phyloP scores from a whole-genome alignment of 2,113 vertebrate genomes.

The Entomyzon cyanotis region DNA sequence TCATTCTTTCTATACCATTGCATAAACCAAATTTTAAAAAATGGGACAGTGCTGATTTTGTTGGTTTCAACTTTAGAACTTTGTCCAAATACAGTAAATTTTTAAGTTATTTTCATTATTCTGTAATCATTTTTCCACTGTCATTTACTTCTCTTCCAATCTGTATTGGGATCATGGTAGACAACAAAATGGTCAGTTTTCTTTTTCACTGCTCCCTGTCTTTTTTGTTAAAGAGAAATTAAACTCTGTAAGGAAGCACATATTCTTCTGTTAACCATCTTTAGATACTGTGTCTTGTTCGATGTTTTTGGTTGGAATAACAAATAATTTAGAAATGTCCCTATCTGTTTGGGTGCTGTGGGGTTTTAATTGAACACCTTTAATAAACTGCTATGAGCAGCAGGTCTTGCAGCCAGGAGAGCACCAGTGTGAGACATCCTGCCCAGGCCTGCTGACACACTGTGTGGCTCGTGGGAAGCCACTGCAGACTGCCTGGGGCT shows the following conservation, averaged over 20 bases:
- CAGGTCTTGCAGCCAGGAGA: not conserved
- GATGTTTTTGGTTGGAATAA: not conserved
- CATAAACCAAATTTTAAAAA: not conserved
- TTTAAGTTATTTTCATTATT: not conserved
- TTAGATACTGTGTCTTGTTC: not conserved
- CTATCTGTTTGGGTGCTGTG: not conserved
- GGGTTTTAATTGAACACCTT: not conserved
- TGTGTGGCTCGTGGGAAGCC: not conserved
- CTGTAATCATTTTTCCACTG: not conserved
- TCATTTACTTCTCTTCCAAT: not conserved
- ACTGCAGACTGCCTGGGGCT: not conserved
- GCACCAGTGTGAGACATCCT: not conserved
- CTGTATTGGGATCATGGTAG: not conserved
- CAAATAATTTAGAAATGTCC: not conserved
- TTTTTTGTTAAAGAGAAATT: not conserved
- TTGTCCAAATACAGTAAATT: not conserved
- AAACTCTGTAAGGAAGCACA: not conserved
- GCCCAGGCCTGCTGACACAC: not conserved
- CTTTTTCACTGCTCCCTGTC: not conserved
- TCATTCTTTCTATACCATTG: not conserved
- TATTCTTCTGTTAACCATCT: not conserved
- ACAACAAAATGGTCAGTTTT: not conserved
- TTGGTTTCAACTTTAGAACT: not conserved
- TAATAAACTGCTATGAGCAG: not conserved
- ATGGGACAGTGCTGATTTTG: not conserved